Percentiles rank a stretch among this genome's conserved stretches.
These are phyloP conservation scores for Drosophila funebris DNA, from an alignment of 1,140 invertebrate species.

Conservation along the genomic window DNA sequence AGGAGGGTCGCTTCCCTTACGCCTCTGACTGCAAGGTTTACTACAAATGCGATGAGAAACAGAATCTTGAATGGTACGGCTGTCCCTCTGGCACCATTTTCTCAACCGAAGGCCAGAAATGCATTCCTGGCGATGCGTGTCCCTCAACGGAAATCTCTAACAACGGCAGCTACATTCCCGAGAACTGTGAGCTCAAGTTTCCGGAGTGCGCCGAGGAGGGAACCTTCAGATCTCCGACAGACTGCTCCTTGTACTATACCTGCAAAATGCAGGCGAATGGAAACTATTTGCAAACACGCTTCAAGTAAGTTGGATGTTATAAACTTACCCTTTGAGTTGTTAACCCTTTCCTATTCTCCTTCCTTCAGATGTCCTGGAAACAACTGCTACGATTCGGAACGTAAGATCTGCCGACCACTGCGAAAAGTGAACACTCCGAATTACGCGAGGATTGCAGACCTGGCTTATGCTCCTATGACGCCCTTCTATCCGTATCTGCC, in stretches of 20 bases:
- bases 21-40: constrained; percentile 69
- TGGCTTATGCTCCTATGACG: constrained; percentile 40
- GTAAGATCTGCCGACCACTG: constrained; percentile 52
- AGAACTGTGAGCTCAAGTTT: constrained; percentile 74
- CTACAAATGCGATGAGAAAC: constrained; percentile 74
- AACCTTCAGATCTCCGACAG: constrained; percentile 75
- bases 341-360: too few relatives aligned
- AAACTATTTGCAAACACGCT: constrained; percentile 78
- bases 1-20: constrained; percentile 73
- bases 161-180: constrained; percentile 64
- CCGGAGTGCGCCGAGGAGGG: constrained; percentile 75
- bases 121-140: constrained; percentile 61
- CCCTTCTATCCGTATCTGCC: constrained; percentile 53
- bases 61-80: constrained; percentile 57
- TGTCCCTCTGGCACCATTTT: constrained; percentile 75
- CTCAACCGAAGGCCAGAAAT: constrained; percentile 63
- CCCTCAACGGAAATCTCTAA: constrained; percentile 69
- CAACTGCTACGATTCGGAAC: constrained; percentile 55
- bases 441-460: constrained; percentile 28
- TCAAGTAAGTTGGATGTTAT: constrained; percentile 48
- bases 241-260: constrained; percentile 82
- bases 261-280: constrained; percentile 68
- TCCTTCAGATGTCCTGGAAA: constrained; percentile 59
- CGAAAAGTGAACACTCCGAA: constrained; percentile 49
- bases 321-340: background rate